Percentiles rank a stretch among this genome's conserved stretches.
These are phyloP conservation scores for Hipparchia sbordonii DNA, from an alignment of 2,888 invertebrate genomes.

Conservation along the genomic window DNA sequence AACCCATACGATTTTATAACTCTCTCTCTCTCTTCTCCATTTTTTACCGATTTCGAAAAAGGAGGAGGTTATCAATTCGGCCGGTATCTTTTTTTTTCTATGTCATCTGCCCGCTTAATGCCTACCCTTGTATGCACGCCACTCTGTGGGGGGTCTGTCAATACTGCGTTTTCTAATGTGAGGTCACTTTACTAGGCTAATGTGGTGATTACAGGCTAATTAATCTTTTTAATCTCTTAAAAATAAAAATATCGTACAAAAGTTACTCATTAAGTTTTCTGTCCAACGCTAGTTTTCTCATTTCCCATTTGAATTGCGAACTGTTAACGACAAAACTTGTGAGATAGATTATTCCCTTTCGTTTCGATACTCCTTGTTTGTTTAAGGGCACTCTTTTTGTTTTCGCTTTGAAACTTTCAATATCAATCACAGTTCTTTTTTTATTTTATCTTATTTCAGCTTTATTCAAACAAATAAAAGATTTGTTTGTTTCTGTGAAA, in stretches of 20 bases:
- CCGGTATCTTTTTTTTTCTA: no score
- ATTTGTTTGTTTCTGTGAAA: conserved; percentile 9
- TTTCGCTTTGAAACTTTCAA: conserved; percentile 37
- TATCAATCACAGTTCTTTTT: conserved; percentile 34
- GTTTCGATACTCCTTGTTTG: conserved; percentile 43
- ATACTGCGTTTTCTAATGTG: no score
- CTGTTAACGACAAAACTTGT: conserved; percentile 54
- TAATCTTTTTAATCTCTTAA: no score
- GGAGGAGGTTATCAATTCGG: no score
- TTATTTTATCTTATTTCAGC: conserved; percentile 10
- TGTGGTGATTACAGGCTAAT: no score
- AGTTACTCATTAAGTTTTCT: not conserved
- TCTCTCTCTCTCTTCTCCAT: no score
- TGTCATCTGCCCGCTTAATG: no score
- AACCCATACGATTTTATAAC: no score
- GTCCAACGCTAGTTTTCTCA: conserved; percentile 47
- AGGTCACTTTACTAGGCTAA: no score
- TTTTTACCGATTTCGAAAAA: no score
- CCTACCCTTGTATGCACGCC: no score
- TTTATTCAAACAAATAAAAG: not conserved
- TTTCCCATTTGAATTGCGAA: conserved; percentile 50
- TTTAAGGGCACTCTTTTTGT: conserved; percentile 39
- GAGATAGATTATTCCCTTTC: conserved; percentile 43
- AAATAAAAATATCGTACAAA: not conserved
- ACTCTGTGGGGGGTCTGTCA: no score